These are phyloP conservation scores for Porites rus DNA, from an alignment of 92 coral and sea anemone genomes.

Conservation along the genomic window DNA sequence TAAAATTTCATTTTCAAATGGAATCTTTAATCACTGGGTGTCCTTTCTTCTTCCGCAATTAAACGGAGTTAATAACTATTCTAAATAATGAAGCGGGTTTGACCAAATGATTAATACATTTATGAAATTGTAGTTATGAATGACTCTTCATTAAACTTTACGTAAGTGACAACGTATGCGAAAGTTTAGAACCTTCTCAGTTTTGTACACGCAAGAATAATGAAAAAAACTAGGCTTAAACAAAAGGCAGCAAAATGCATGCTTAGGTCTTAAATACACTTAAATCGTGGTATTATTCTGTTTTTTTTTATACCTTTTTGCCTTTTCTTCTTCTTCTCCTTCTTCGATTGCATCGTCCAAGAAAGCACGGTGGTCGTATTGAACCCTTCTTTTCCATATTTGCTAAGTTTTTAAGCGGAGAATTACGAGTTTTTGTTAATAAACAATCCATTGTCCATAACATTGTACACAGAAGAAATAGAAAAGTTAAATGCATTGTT, in stretches of 20 bases:
- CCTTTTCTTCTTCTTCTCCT: background rate
- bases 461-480: slow-evolving; percentile 28
- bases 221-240: too few species aligned
- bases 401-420: background rate
- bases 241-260: too few species aligned
- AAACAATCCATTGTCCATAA: slow-evolving; percentile 10
- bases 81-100: background rate
- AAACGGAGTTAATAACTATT: background rate
- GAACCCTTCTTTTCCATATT: background rate
- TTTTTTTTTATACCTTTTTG: background rate
- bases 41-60: slow-evolving; percentile 10
- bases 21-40: background rate
- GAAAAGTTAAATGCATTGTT: slow-evolving; percentile 27
- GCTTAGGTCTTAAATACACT: too few species aligned
- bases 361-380: slow-evolving; percentile 8
- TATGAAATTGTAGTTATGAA: background rate
- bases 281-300: too few species aligned
- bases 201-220: background rate
- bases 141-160: background rate
- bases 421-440: background rate
- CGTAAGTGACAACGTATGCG: background rate
- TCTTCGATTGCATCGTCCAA: slow-evolving; percentile 17
- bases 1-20: too few species aligned
- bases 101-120: background rate
- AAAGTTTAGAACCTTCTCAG: background rate